Evolutionary conservation across 2,888 invertebrate genomes (phyloP).

Genomic region (Patella pellucida): DNA sequence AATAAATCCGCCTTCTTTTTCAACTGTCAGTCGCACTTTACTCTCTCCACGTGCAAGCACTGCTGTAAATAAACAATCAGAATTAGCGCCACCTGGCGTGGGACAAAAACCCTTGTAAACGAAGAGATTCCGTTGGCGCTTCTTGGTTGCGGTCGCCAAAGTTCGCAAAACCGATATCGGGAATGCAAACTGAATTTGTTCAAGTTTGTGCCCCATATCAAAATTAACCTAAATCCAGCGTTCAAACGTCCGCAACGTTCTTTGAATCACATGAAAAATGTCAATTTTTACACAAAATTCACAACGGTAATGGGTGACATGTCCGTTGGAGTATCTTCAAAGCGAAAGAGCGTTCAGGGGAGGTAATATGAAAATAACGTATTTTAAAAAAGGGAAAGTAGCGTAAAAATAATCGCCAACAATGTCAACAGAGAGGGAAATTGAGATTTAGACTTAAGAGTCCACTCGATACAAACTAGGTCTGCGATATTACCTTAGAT

Average conservation of each 20-base stretch:
- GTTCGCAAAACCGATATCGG: background rate
- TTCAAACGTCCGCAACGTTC: background rate
- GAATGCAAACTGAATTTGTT: background rate
- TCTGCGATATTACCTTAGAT: no score
- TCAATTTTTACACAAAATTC: background rate
- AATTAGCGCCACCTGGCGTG: constrained; percentile 1
- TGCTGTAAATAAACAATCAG: background rate
- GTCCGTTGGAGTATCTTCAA: constrained; percentile 10
- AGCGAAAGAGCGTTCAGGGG: constrained; percentile 2
- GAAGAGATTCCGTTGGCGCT: constrained; percentile 5
- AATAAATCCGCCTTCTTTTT: background rate
- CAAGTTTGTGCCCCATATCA: constrained; percentile 1
- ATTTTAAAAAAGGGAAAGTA: no score
- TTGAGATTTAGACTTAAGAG: no score
- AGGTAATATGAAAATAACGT: background rate
- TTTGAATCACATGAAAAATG: background rate
- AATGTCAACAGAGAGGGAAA: no score
- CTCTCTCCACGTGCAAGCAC: background rate
- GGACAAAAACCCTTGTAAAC: background rate
- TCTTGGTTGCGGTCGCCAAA: background rate
- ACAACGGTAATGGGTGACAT: background rate
- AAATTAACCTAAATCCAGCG: background rate
- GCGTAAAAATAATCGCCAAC: no score
- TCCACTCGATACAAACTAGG: no score
- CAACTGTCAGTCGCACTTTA: background rate